A percentile compares a stretch with the other conserved stretches of the same genome.
Evolutionary conservation across 2,113 vertebrate genomes (phyloP).

Genomic region (Ifrita kowaldi): DNA sequence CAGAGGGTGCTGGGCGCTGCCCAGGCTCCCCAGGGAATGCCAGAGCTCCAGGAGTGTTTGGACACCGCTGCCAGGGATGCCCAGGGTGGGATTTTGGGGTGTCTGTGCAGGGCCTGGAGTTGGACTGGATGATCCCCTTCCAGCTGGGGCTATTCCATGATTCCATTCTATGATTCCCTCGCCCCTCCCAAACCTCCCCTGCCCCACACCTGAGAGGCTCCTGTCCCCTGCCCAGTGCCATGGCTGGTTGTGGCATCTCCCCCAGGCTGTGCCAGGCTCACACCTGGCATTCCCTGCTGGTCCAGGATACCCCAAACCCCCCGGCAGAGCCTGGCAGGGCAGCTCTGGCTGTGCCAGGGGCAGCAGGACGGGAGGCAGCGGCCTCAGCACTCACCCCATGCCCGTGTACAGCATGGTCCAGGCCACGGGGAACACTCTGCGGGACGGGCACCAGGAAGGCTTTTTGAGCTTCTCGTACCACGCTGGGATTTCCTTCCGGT

Average conservation of each 20-base stretch:
- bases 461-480: slow-evolving; percentile 82
- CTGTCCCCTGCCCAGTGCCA: neutral
- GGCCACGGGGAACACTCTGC: slow-evolving; percentile 75
- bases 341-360: neutral
- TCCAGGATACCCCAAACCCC: fast-evolving
- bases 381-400: slow-evolving; percentile 77
- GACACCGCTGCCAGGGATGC: fast-evolving
- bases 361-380: neutral
- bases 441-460: slow-evolving; percentile 82
- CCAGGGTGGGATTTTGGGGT: neutral
- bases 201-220: neutral
- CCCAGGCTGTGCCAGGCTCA: neutral
- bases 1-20: neutral
- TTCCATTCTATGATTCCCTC: neutral
- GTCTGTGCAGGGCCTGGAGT: neutral
- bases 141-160: neutral
- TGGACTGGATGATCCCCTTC: neutral
- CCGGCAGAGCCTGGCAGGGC: neutral
- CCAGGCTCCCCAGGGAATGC: neutral
- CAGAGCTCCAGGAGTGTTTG: neutral
- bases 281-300: neutral
- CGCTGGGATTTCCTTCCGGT: slow-evolving; percentile 62
- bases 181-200: neutral
- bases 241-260: fast-evolving
- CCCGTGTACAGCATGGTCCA: slow-evolving; percentile 84